These are phyloP conservation scores for Cantharis nigra DNA, from an alignment of 2,888 invertebrate genomes.

Conservation along the genomic window DNA sequence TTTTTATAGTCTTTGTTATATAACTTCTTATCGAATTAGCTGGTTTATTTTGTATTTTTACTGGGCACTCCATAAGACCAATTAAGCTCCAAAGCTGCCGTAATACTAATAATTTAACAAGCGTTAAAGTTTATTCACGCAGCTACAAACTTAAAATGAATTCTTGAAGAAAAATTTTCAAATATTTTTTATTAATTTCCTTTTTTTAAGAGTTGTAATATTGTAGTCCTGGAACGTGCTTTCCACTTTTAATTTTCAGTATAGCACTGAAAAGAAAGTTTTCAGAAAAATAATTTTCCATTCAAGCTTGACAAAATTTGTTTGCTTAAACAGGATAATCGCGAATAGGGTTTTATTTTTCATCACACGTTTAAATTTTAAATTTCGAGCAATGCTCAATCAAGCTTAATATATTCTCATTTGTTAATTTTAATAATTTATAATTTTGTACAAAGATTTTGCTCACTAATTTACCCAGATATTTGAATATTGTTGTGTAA, in stretches of 20 bases:
- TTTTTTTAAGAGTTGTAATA: neutral
- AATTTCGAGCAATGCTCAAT: neutral
- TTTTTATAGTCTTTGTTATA: conserved; percentile 34
- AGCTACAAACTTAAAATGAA: conserved; percentile 3
- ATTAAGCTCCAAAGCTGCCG: conserved; percentile 5
- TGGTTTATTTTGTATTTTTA: conserved; percentile 18
- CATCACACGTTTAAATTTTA: neutral
- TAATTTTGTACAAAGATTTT: neutral
- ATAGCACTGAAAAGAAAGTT: neutral
- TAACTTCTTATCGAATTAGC: conserved; percentile 36
- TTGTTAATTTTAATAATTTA: neutral
- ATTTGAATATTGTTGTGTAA: neutral
- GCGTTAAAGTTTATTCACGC: conserved; percentile 1
- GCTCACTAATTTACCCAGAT: neutral
- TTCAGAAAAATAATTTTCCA: neutral
- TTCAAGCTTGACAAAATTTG: neutral
- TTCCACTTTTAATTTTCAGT: neutral
- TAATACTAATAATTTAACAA: conserved; percentile 4
- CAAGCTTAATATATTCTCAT: neutral
- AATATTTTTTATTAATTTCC: neutral
- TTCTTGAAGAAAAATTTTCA: neutral
- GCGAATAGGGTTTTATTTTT: neutral
- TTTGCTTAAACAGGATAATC: neutral
- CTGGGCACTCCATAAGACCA: neutral
- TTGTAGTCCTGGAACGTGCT: neutral